phyloP scores from a whole-genome alignment of 2,888 invertebrate genomes.

The Auanema freiburgensis region DNA sequence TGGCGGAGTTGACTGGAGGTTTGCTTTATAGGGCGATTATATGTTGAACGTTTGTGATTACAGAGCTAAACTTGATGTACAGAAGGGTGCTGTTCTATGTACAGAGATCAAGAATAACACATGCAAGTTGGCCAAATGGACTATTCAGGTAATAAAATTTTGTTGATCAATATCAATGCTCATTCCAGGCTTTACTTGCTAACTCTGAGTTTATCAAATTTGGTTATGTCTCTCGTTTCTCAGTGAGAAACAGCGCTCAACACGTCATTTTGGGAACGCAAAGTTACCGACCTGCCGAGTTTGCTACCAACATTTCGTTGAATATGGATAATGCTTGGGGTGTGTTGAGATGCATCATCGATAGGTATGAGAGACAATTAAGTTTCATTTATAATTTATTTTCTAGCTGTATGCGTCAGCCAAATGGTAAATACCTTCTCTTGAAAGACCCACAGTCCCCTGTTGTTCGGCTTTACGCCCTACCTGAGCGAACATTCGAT shows the following conservation, averaged over 20 bases:
- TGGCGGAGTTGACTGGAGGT: constrained; percentile 94
- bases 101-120: constrained; percentile 97
- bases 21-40: background rate
- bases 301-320: constrained; percentile 95
- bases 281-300: constrained; percentile 96
- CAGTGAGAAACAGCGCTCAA: constrained; percentile 88
- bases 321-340: constrained; percentile 99
- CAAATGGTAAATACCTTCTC: constrained; percentile 58
- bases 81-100: constrained; percentile 94
- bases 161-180: constrained; percentile 1
- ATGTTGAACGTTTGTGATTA: background rate
- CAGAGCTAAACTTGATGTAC: constrained; percentile 87
- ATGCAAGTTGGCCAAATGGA: constrained; percentile 99
- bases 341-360: constrained; percentile 91
- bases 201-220: constrained; percentile 97
- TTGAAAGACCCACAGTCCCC: constrained; percentile 70
- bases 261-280: constrained; percentile 73
- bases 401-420: constrained; percentile 54
- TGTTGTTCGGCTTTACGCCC: constrained; percentile 92
- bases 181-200: constrained; percentile 76
- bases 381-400: background rate
- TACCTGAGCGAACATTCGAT: constrained; percentile 97
- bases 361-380: constrained; percentile 65
- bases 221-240: constrained; percentile 95
- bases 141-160: constrained; percentile 72